phyloP scores from a whole-genome alignment of 2,888 invertebrate species.

The Nipponacmea schrenckii region DNA sequence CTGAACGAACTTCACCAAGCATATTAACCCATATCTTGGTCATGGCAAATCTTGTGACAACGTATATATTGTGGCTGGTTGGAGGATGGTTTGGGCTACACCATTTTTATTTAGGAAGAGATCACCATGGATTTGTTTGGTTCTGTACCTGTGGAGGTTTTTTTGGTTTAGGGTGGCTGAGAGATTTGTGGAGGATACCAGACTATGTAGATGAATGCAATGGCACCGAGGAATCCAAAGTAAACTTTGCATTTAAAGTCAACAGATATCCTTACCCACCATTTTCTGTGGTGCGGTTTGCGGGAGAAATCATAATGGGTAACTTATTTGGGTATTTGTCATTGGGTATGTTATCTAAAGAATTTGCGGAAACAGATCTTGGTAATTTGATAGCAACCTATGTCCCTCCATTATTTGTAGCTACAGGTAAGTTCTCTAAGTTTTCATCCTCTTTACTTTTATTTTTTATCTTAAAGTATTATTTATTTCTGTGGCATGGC shows the following conservation, averaged over 20 bases:
- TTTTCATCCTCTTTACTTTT: too few relatives aligned
- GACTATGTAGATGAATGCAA: slow-evolving; percentile 81
- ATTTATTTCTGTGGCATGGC: too few relatives aligned
- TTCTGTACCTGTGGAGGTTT: slow-evolving; percentile 85
- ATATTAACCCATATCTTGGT: too few relatives aligned
- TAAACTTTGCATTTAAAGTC: slow-evolving; percentile 74
- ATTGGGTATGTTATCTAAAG: slow-evolving; percentile 40
- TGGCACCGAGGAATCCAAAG: slow-evolving; percentile 58
- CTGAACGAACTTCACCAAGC: background rate
- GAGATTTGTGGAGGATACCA: slow-evolving; percentile 86
- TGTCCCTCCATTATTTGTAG: slow-evolving; percentile 44
- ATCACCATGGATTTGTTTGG: slow-evolving; percentile 90
- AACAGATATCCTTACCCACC: slow-evolving; percentile 55
- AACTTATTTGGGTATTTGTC: slow-evolving; percentile 47
- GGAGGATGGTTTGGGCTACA: slow-evolving; percentile 90
- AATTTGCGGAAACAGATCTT: slow-evolving; percentile 23
- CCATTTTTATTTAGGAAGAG: slow-evolving; percentile 88
- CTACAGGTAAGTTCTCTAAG: slow-evolving; percentile 41
- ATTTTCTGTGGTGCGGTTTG: slow-evolving; percentile 38
- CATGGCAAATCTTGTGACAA: slow-evolving; percentile 71
- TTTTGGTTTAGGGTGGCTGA: slow-evolving; percentile 85
- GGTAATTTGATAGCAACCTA: slow-evolving; percentile 23
- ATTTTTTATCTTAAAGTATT: too few relatives aligned
- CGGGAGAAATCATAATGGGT: slow-evolving; percentile 54
- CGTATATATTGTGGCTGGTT: slow-evolving; percentile 87